Evolutionary conservation across 2,113 vertebrate genomes (phyloP).

Genomic region (Pao palembangensis): DNA sequence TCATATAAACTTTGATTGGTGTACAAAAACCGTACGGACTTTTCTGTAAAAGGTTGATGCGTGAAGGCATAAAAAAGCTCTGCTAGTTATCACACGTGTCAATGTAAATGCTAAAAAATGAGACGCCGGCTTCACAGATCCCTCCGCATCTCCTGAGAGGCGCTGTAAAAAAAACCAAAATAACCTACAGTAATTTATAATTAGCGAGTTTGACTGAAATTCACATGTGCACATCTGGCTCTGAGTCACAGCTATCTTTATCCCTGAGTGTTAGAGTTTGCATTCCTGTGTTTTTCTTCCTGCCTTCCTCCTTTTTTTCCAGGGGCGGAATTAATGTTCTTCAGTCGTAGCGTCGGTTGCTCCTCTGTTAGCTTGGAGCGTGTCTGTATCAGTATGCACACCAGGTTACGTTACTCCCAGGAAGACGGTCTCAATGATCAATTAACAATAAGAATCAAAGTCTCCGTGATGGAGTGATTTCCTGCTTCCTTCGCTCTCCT

Average conservation of each 20-base stretch:
- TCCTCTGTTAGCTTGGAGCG: constrained; percentile 19
- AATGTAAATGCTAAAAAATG: no score
- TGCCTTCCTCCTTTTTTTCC: background rate
- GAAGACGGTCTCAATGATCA: constrained; percentile 42
- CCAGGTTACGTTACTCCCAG: constrained; percentile 10
- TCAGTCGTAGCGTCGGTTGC: constrained; percentile 29
- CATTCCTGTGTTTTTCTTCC: no score
- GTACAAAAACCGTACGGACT: no score
- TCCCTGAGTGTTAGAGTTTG: constrained; percentile 11
- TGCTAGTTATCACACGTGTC: no score
- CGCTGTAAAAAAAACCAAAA: background rate
- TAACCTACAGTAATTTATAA: constrained; percentile 16
- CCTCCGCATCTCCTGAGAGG: background rate
- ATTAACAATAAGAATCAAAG: constrained; percentile 44
- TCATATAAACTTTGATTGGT: no score
- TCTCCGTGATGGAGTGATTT: constrained; percentile 28
- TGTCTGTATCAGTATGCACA: constrained; percentile 30
- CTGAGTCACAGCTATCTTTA: constrained; percentile 26
- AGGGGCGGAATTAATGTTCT: constrained; percentile 35
- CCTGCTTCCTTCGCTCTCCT: background rate
- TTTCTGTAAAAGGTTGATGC: no score
- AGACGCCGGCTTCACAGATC: background rate
- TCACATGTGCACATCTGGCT: constrained; percentile 13
- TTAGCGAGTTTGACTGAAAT: constrained; percentile 30
- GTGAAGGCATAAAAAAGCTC: no score